Evolutionary conservation across 1,140 invertebrate genomes (phyloP).

Genomic region (Diuraphis noxia): DNA sequence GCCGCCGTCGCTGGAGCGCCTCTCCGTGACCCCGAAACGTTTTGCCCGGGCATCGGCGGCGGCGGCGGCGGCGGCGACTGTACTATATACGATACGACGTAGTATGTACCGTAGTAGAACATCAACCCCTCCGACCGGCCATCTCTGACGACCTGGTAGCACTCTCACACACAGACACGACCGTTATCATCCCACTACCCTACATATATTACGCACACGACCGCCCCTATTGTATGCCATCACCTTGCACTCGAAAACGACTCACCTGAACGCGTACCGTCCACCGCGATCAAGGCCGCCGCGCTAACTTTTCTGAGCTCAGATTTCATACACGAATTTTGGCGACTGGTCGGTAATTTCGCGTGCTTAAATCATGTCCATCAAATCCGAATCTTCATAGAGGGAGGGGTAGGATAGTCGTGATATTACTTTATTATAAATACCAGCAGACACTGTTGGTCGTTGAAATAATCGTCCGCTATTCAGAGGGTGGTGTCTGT

Average conservation of each 20-base stretch:
- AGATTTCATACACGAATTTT: not conserved
- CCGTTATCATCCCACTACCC: conserved; percentile 3
- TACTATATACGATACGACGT: not conserved
- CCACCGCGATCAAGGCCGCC: not conserved
- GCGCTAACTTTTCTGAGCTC: too few relatives aligned
- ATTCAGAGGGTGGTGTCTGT: not conserved
- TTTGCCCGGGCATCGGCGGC: conserved; percentile 20
- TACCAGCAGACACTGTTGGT: not conserved
- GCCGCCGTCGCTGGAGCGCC: conserved; percentile 28
- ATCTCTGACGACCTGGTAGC: not conserved
- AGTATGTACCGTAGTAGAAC: not conserved
- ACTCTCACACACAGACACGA: not conserved
- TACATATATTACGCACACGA: not conserved
- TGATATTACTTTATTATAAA: not conserved
- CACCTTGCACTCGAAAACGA: not conserved
- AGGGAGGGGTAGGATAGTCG: too few relatives aligned
- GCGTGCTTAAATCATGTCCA: not conserved
- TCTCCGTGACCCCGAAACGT: conserved; percentile 40
- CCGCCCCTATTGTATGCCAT: too few relatives aligned
- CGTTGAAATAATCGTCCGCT: not conserved
- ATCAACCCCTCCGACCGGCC: not conserved
- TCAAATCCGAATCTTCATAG: not conserved
- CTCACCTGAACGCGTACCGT: not conserved
- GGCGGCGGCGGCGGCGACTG: not conserved
- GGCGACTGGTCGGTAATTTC: not conserved